Conservation (phyloP, 2,888 invertebrate genomes). For the Leptinotarsa haldemani region DNA sequence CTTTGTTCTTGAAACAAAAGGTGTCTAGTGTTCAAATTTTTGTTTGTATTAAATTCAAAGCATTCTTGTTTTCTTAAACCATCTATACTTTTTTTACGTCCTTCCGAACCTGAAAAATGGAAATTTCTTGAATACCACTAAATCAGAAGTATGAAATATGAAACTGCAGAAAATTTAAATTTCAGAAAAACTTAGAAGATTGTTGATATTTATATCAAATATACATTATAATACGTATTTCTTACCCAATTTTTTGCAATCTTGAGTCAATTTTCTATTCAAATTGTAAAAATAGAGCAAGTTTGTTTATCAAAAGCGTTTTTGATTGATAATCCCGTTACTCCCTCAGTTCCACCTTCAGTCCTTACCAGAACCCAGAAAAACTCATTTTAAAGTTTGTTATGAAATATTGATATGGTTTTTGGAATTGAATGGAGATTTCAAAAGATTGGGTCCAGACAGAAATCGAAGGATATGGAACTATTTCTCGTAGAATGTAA, state of each 20-base stretch:
- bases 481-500: too few species aligned
- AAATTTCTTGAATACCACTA: too few species aligned
- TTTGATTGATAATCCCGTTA: neutral
- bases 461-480: too few species aligned
- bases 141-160: too few species aligned
- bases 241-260: too few species aligned
- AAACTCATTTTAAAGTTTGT: neutral
- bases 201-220: too few species aligned
- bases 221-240: too few species aligned
- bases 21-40: neutral
- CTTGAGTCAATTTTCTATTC: too few species aligned
- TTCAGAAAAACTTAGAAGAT: too few species aligned
- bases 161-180: too few species aligned
- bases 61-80: neutral
- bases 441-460: neutral
- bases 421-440: neutral
- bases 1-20: neutral
- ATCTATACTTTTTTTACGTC: neutral
- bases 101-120: neutral
- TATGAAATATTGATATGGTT: neutral
- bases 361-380: too few species aligned
- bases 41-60: neutral
- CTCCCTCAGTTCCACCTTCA: too few species aligned
- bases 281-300: neutral
- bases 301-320: neutral